These are phyloP conservation scores for Hylaea fasciaria DNA, from an alignment of 2,888 invertebrate species.

Conservation along the genomic window DNA sequence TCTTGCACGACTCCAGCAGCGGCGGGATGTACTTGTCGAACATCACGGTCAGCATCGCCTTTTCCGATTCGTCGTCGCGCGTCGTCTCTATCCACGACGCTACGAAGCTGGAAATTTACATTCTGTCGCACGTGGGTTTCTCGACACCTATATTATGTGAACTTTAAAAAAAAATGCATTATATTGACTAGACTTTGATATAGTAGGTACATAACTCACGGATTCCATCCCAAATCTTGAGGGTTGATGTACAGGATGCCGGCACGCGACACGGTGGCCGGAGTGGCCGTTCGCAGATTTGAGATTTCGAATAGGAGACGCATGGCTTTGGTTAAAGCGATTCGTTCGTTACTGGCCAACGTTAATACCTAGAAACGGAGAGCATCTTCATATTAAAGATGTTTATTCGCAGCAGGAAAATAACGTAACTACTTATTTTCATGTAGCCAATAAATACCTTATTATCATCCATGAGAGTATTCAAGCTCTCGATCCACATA, in stretches of 20 bases:
- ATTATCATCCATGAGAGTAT: constrained; percentile 99
- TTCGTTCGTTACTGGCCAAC: constrained; percentile 96
- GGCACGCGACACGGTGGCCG: constrained; percentile 97
- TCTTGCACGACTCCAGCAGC: constrained; percentile 90
- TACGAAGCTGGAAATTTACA: constrained; percentile 86
- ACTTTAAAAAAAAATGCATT: too few relatives aligned
- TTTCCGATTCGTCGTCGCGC: constrained; percentile 88
- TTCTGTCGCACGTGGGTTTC: too few relatives aligned
- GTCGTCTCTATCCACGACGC: constrained; percentile 95
- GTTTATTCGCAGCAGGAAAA: too few relatives aligned
- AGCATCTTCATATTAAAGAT: neutral
- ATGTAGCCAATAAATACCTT: constrained; percentile 86
- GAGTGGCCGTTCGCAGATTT: constrained; percentile 95
- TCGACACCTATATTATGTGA: too few relatives aligned
- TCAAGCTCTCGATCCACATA: constrained; percentile 99
- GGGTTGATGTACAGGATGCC: constrained; percentile 98
- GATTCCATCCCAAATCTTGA: constrained; percentile 97
- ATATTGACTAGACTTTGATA: too few relatives aligned
- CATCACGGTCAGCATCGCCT: constrained; percentile 92
- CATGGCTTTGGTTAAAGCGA: constrained; percentile 95
- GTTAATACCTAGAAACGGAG: constrained; percentile 88
- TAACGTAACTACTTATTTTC: too few relatives aligned
- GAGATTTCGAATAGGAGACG: constrained; percentile 97
- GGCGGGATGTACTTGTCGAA: constrained; percentile 97
- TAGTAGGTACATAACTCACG: constrained; percentile 84